These are phyloP conservation scores for Phrynosoma blainvillii DNA, from an alignment of 2,113 vertebrate genomes.

Conservation along the genomic window DNA sequence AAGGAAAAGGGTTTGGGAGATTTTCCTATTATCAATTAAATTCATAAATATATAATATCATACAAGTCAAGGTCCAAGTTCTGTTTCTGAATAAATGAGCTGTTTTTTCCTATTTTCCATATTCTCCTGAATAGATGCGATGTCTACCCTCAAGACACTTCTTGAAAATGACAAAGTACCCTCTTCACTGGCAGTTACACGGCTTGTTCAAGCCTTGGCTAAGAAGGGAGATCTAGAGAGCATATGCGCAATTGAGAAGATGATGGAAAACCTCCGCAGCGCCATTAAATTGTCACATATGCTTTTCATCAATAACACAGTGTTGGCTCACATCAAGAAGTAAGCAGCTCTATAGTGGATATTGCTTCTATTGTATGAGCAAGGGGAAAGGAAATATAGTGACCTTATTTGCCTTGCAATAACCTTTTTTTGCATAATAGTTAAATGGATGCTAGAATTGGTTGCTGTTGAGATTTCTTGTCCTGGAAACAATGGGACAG, in stretches of 20 bases:
- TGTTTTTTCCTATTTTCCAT: conserved; percentile 29
- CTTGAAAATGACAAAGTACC: conserved; percentile 75
- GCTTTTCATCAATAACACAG: conserved; percentile 84
- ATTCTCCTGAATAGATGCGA: conserved; percentile 75
- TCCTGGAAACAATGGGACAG: background rate
- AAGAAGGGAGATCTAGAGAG: conserved; percentile 77
- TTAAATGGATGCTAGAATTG: conserved; percentile 23
- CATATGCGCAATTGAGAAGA: conserved; percentile 77
- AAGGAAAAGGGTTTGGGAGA: background rate
- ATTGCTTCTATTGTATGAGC: conserved; percentile 4
- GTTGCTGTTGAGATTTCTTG: conserved; percentile 17
- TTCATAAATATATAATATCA: background rate
- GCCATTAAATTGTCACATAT: conserved; percentile 75
- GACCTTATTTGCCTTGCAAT: background rate
- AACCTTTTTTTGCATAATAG: background rate
- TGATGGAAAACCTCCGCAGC: conserved; percentile 61
- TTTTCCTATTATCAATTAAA: background rate
- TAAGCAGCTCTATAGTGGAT: conserved; percentile 72
- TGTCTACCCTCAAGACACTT: conserved; percentile 73
- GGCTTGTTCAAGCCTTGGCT: conserved; percentile 79
- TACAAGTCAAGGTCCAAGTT: background rate
- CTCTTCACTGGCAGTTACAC: conserved; percentile 62
- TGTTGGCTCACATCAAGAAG: conserved; percentile 85
- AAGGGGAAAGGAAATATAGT: background rate
- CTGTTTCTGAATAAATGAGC: conserved; percentile 16